phyloP scores from a whole-genome alignment of 2,113 vertebrate species.

The Parus major region DNA sequence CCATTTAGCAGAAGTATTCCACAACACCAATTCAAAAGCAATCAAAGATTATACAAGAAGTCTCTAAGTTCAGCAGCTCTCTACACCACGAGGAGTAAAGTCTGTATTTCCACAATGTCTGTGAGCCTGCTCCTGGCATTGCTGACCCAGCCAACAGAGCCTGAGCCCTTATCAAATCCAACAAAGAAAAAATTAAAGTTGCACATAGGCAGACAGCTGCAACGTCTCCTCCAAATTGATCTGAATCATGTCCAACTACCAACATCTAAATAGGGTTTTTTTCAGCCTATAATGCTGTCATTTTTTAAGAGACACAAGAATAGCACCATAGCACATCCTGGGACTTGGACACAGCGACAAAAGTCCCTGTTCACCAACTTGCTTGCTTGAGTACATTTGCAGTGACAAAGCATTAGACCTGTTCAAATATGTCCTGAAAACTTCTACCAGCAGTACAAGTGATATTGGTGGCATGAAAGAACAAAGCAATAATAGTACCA shows the following conservation, averaged over 20 bases:
- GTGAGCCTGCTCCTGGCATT: background rate
- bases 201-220: background rate
- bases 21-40: background rate
- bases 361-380: background rate
- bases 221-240: background rate
- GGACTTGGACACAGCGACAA: background rate
- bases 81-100: background rate
- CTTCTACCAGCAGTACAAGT: background rate
- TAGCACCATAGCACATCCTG: background rate
- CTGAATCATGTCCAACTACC: background rate
- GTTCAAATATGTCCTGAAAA: background rate
- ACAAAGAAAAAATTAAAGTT: background rate
- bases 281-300: background rate
- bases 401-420: background rate
- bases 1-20: background rate
- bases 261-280: background rate
- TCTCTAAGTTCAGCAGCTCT: background rate
- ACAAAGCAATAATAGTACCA: background rate
- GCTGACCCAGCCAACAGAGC: background rate
- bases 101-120: background rate
- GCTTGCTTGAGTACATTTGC: background rate
- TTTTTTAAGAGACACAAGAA: background rate
- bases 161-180: background rate
- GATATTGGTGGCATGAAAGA: background rate
- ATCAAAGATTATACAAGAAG: background rate